These are phyloP conservation scores for Drosophila pegasa DNA, from an alignment of 2,888 invertebrate species.

Conservation along the genomic window DNA sequence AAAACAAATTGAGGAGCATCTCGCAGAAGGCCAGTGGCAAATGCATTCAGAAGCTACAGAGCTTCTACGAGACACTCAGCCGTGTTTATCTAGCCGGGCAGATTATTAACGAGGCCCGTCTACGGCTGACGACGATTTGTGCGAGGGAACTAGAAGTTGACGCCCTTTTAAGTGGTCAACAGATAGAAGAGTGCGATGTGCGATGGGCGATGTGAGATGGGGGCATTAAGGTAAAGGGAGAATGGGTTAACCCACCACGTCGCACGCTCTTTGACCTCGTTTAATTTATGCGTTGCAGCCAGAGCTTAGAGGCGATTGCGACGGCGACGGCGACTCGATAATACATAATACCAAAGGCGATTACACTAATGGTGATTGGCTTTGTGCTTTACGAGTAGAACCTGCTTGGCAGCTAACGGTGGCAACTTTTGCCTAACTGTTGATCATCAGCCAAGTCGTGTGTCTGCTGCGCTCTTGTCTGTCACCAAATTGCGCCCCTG, in stretches of 20 bases:
- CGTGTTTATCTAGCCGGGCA: constrained; percentile 25
- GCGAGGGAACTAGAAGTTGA: constrained; percentile 48
- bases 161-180: constrained; percentile 60
- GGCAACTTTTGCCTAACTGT: constrained; percentile 74
- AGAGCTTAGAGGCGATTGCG: constrained; percentile 24
- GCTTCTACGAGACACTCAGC: background rate
- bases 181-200: background rate
- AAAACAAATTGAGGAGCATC: background rate
- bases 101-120: constrained; percentile 64
- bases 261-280: constrained; percentile 57
- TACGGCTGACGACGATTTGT: constrained; percentile 48
- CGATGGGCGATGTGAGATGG: background rate
- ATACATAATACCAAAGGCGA: constrained; percentile 76
- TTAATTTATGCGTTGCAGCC: constrained; percentile 69
- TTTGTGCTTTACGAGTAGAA: constrained; percentile 67
- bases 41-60: constrained; percentile 5
- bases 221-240: background rate
- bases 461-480: constrained; percentile 27
- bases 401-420: constrained; percentile 59
- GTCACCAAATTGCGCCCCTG: constrained; percentile 39
- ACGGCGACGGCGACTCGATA: constrained; percentile 54
- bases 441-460: constrained; percentile 69
- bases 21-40: no score
- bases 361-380: constrained; percentile 80
- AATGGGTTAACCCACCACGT: constrained; percentile 40